Base-by-base conservation (phyloP, 2,888 invertebrate genomes). In the Marronus borbonicus region DNA sequence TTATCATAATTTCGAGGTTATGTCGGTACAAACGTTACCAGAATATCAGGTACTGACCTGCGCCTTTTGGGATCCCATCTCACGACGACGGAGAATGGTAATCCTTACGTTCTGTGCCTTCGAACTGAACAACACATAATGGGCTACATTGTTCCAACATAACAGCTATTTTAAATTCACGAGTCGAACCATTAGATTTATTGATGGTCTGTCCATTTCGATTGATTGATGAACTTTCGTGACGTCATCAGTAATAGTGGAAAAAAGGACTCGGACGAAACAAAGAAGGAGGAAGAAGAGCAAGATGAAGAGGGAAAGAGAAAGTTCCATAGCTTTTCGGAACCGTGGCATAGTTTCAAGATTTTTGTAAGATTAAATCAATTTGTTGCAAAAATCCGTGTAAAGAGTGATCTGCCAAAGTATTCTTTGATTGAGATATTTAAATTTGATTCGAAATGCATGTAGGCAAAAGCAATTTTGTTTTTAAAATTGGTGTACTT, bases 151-250 rank as follows among this genome's bases (percentile, higher is more conserved):
- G 87, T 88, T 87, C 88, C 84, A 84, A 83, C 83, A 86, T 85
- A 86, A 87, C 85, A 86, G 85, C 85, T 87, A 87, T 87, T 87
- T 87, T 86, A 86, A 86, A 87, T 86, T 86, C 86, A 86, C 86
- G 84, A 84, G 85, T 83, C 82, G 83, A 83, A 86, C 87, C 87
- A 88, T 88, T 88, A 88, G 86, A 85, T 84, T 87, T 88, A 88
- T 88, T 88, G 88, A 88, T 88, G 88, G 86, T 86, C 86, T 84
- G 84, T 83, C 85, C 83, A 85, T 84, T 84, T 84, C 82, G 86
- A 87, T 86, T 88, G 88, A 88, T 88, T 88, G 86, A 88, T 88
- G 88, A 86, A 85, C 84, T 78, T 65, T 77, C 79, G 80, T 83
- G 84, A 83, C 84, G 82, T 84, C 83, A 84, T 58, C 72, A 20